Percentiles rank a stretch among this genome's conserved stretches.
Conservation (phyloP, 2,888 invertebrate genomes). For the Pristionchus exspectatus region DNA sequence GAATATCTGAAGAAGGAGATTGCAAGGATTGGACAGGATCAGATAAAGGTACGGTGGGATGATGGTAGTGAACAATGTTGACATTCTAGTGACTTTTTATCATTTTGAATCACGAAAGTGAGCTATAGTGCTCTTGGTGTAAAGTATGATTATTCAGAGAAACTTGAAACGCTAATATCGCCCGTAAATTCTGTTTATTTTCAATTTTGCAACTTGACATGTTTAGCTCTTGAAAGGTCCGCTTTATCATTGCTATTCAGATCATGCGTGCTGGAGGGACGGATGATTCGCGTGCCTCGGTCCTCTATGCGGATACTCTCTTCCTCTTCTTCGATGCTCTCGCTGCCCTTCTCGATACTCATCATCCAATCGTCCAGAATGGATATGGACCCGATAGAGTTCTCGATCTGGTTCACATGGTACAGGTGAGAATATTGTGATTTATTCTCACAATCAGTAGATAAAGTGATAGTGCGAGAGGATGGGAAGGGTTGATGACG, state of each 20-base stretch:
- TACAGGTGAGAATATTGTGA: conserved; percentile 84
- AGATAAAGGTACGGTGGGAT: conserved; percentile 63
- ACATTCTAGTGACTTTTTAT: background rate
- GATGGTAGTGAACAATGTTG: conserved; percentile 44
- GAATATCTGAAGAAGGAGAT: conserved; percentile 83
- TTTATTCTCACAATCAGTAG: too few relatives aligned
- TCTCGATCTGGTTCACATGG: conserved; percentile 85
- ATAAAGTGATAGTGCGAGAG: too few relatives aligned
- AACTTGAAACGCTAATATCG: background rate
- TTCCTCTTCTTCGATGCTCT: conserved; percentile 89
- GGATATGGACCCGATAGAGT: conserved; percentile 89
- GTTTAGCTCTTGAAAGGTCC: too few relatives aligned
- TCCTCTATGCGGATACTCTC: conserved; percentile 90
- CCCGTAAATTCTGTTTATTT: background rate
- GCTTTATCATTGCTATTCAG: conserved; percentile 53
- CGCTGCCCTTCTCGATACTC: conserved; percentile 45
- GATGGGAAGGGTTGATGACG: too few relatives aligned
- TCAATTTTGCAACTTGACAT: too few relatives aligned
- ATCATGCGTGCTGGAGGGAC: conserved; percentile 78
- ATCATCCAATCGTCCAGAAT: conserved; percentile 83
- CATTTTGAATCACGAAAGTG: too few relatives aligned
- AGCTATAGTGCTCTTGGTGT: background rate
- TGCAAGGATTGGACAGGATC: conserved; percentile 81
- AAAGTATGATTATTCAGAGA: background rate
- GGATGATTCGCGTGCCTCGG: conserved; percentile 86